Conservation (phyloP, 2,888 invertebrate species). For the Cyclophora albipunctata region DNA sequence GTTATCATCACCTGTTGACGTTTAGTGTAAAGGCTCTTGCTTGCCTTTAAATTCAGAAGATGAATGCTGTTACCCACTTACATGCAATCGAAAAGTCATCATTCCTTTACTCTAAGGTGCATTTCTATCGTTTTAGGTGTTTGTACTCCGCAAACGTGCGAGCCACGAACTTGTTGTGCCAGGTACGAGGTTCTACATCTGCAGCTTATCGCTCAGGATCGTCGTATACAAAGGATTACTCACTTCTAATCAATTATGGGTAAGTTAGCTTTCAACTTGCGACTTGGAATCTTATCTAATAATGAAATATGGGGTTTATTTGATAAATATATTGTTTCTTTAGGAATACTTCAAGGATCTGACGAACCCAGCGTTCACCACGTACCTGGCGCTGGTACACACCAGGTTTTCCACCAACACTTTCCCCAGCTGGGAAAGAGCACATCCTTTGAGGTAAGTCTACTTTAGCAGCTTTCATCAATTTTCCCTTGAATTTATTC, state of each 20-base stretch:
- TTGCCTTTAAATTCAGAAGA: no score
- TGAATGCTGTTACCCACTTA: no score
- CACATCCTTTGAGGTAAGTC: conserved; percentile 93
- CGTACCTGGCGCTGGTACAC: conserved; percentile 97
- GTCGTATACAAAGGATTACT: conserved; percentile 98
- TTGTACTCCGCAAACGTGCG: conserved; percentile 93
- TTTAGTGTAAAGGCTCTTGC: no score
- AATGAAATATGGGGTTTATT: background rate
- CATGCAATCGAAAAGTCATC: no score
- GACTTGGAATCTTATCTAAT: background rate
- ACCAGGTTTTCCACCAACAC: conserved; percentile 99
- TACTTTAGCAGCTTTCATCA: background rate
- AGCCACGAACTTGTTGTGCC: conserved; percentile 91
- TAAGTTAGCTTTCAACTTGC: conserved; percentile 25
- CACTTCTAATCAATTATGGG: conserved; percentile 95
- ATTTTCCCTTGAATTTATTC: no score
- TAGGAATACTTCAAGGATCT: conserved; percentile 85
- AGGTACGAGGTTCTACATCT: conserved; percentile 95
- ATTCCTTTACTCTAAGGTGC: no score
- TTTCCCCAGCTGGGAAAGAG: conserved; percentile 99
- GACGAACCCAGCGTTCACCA: conserved; percentile 86
- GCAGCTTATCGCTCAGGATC: conserved; percentile 91
- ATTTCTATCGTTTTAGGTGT: conserved; percentile 78
- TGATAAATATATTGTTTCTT: no score
- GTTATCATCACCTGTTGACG: background rate